Base-by-base conservation (phyloP, 2,113 vertebrate species). In the Heterocephalus glaber region DNA sequence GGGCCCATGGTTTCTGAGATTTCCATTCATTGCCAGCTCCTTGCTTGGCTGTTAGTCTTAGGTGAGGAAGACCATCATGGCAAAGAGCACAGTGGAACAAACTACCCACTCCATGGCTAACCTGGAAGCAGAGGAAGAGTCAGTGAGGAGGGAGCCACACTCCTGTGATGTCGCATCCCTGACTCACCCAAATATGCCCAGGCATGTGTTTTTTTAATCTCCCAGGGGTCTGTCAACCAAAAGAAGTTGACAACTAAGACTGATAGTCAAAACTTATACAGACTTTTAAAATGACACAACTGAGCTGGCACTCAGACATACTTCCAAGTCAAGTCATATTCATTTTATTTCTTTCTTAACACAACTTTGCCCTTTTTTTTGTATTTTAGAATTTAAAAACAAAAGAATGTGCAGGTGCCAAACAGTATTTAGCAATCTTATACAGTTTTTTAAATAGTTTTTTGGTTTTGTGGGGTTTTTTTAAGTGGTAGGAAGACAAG, bases 311-410 rank as follows among this genome's bases (percentile, higher is more conserved):
- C 14, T 66, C 38, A 66, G 3, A 49, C 17, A 24, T 35, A 56
- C 22, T 80, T 89, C 12, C 30, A 61, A 65, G 30, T 68, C 1
- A 86, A 93, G 38, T 2, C 1, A 74, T 44, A 47, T 0, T 16
- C 7, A 35, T 14, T 63, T 77, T 86, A 38, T 3, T 65, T 52
- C 4, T 83, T 79, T 54, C 41, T 85, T 87, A 33, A n/a, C 66
- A 54, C 54, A 76, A 20, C 0, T 44, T 79, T 61, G 3, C 41
- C 16, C 84, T 82, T 90, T 92, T 66, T 56, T 61, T 90, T 86
- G 63, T 70, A 52, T 66, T 87, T 83, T 77, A 92, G 70, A 72
- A 89, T 84, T 4, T 77, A 92, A 26, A 92, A 92, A 8, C 17
- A 93, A 82, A 89, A 44, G 3, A 33, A 89, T 95, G 74, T 76